Evolutionary conservation across 2,113 vertebrate species (phyloP).

Genomic region (Orycteropus afer): DNA sequence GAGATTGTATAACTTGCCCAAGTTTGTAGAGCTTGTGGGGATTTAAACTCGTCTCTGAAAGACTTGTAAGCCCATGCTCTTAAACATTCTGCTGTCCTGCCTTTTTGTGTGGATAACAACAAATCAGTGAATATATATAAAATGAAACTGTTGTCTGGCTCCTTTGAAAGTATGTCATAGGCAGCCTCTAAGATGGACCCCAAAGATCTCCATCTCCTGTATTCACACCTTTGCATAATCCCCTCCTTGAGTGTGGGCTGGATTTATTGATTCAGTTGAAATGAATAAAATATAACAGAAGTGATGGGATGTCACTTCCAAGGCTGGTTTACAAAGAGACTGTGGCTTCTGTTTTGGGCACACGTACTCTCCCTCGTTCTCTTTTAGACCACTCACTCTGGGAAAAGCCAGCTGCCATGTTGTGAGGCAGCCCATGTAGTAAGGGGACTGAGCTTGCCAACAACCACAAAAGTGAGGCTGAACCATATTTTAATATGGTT

Average conservation of each 20-base stretch:
- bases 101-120: not conserved
- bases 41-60: not conserved
- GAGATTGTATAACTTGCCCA: not conserved
- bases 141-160: not conserved
- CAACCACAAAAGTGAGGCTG: accelerated
- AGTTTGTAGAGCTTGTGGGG: not conserved
- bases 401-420: not conserved
- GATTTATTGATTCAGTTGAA: not conserved
- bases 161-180: not conserved
- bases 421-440: no score
- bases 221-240: not conserved
- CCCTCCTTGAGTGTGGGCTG: not conserved
- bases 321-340: not conserved
- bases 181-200: not conserved
- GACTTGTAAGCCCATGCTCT: not conserved
- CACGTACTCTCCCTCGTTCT: not conserved
- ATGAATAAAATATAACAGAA: not conserved
- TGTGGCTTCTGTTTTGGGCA: not conserved
- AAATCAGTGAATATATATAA: not conserved
- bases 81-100: not conserved
- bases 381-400: not conserved
- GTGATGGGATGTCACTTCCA: not conserved
- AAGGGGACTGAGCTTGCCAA: not conserved
- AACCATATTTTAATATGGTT: no score
- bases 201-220: not conserved